Evolutionary conservation across 2,888 invertebrate genomes (phyloP).

Genomic region (Tetranychus truncatus): DNA sequence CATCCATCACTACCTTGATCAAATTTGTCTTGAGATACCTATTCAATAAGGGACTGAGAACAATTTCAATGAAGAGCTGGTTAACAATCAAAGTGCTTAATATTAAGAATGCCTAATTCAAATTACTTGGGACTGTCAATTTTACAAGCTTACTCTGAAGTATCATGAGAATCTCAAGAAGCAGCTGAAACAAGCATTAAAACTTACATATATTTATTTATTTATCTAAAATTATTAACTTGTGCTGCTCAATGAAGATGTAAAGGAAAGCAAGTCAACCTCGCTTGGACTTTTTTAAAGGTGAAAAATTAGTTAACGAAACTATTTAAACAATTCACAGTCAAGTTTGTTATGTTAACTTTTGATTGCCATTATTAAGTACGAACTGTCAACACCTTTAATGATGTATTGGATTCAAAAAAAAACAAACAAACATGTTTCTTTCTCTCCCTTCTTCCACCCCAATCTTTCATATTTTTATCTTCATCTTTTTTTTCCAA

Average conservation of each 20-base stretch:
- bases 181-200: neutral
- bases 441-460: neutral
- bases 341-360: neutral
- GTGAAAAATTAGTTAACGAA: neutral
- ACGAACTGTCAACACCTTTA: neutral
- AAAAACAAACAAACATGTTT: neutral
- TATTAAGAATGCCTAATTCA: too few relatives aligned
- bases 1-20: neutral
- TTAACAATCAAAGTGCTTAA: too few relatives aligned
- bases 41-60: neutral
- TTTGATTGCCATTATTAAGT: neutral
- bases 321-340: neutral
- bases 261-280: neutral
- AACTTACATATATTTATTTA: neutral
- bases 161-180: neutral
- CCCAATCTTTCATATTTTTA: neutral
- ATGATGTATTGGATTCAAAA: neutral
- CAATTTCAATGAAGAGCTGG: too few relatives aligned
- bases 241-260: neutral
- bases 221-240: neutral
- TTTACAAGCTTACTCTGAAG: neutral
- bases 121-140: neutral
- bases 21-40: neutral
- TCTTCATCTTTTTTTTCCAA: neutral
- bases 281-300: neutral